Conservation (phyloP, 2,797 vertebrate genomes). For the Oryzias dopingdopingensis region DNA sequence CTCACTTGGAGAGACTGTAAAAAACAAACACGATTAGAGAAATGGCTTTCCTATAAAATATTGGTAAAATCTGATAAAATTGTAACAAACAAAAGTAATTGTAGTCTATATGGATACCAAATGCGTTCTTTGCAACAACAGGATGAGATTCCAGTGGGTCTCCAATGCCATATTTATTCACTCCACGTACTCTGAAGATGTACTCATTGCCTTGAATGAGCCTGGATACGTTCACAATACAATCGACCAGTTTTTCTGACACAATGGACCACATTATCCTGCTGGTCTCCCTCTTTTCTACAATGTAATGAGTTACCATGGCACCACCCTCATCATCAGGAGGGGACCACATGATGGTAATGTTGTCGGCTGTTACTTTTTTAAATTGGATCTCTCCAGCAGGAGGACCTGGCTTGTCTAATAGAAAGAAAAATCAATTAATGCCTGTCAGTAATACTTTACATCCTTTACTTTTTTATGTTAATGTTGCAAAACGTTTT, state of each 20-base stretch:
- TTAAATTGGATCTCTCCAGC: constrained; percentile 92
- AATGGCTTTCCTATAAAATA: background rate
- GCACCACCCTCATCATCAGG: constrained; percentile 94
- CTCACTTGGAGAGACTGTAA: constrained; percentile 89
- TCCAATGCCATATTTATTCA: constrained; percentile 96
- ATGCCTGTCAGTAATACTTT: background rate
- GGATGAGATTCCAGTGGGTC: constrained; percentile 92
- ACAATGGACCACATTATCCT: constrained; percentile 97
- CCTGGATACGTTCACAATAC: constrained; percentile 89
- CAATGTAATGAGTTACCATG: constrained; percentile 92
- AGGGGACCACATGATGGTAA: constrained; percentile 91
- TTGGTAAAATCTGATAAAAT: background rate
- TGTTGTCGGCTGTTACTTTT: constrained; percentile 92
- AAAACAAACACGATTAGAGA: constrained; percentile 7
- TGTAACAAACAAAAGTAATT: background rate
- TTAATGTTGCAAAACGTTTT: background rate
- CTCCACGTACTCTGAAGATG: constrained; percentile 92
- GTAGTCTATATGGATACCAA: constrained; percentile 79
- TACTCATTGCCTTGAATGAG: constrained; percentile 98
- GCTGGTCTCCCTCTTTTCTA: constrained; percentile 97
- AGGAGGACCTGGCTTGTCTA: constrained; percentile 96
- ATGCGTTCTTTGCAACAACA: constrained; percentile 89
- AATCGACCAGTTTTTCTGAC: constrained; percentile 90
- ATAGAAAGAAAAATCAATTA: constrained; percentile 6
- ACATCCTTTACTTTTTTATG: background rate